Conservation (phyloP, 2,797 vertebrate species). For the Notolabrus celidotus region DNA sequence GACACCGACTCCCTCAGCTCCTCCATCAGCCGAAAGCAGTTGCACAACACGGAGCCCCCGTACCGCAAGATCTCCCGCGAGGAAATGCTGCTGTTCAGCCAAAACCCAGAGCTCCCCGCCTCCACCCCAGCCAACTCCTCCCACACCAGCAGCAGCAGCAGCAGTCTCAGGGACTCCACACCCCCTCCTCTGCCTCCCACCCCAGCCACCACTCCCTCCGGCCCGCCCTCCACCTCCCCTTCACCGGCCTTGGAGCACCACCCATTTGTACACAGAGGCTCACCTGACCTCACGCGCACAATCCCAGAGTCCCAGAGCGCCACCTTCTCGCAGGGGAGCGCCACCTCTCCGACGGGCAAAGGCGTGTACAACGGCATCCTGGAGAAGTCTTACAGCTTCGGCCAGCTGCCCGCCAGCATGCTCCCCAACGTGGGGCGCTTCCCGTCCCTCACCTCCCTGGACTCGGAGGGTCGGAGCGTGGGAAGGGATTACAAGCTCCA, state of each 20-base stretch:
- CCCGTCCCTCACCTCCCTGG: slow-evolving; percentile 89
- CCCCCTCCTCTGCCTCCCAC: slow-evolving; percentile 82
- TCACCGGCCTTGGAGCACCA: slow-evolving; percentile 87
- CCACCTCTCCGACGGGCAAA: slow-evolving; percentile 81
- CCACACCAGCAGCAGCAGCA: slow-evolving; percentile 77
- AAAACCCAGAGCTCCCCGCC: slow-evolving; percentile 83
- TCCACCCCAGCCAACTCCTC: slow-evolving; percentile 75
- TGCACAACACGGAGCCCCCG: slow-evolving; percentile 86
- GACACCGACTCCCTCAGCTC: slow-evolving; percentile 95
- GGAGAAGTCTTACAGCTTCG: slow-evolving; percentile 98
- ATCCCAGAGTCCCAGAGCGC: slow-evolving; percentile 91
- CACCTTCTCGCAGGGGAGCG: slow-evolving; percentile 87
- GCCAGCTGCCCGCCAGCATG: slow-evolving; percentile 92
- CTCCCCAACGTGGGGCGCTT: slow-evolving; percentile 89
- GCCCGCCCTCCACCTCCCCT: slow-evolving; percentile 86
- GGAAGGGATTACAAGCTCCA: slow-evolving; percentile 89
- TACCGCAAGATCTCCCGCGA: slow-evolving; percentile 92
- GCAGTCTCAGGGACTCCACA: slow-evolving; percentile 87
- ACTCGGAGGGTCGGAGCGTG: slow-evolving; percentile 87
- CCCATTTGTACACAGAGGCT: slow-evolving; percentile 86
- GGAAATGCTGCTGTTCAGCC: slow-evolving; percentile 87
- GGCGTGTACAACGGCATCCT: slow-evolving; percentile 93
- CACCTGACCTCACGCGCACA: slow-evolving; percentile 91
- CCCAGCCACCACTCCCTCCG: slow-evolving; percentile 78
- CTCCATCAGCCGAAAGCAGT: slow-evolving; percentile 89